Evolutionary conservation across 2,888 invertebrate species (phyloP), one percentile per base, ranked within the genome.

Genomic region (Drosophila kokeensis): DNA sequence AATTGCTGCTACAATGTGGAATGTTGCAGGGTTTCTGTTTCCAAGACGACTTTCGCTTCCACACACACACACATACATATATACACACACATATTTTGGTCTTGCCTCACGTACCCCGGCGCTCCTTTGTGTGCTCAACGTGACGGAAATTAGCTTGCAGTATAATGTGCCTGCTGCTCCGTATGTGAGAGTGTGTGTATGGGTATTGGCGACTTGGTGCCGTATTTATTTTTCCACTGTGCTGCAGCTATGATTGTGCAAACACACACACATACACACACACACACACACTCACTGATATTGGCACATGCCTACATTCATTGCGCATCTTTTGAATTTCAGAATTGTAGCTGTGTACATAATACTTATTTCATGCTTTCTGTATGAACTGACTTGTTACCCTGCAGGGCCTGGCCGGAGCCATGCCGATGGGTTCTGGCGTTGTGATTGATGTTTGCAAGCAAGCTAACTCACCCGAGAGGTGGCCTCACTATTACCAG

Each of bases 51-150:
- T 76, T 63, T 65, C 57, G n/a, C 57, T 57, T 40, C 40, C 34
- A 38, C 36, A 61, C 38, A 50, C 38, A 42, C 42, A 59, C 21
- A 64, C 34, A 45, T 29, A 61, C n/a, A 59, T 13, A 64, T 29
- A 45, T 29, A 58, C 24, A 53, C n/a, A 65, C 40, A 40, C 34
- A 49, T 66, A 63, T 68, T 71, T 55, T 76, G 66, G 63, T 66
- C 52, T 21, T 68, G 71, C 74, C 85, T 73, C 80, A 87, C 90
- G 86, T 87, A 73, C 76, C 72, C 64, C 73, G 84, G 73, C 76
- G 66, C 74, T 82, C 73, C 89, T 90, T 87, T 89, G 89, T 90
- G 76, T 87, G 87, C 87, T 78, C 87, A 90, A 87, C 90, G 87
- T 87, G 87, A 89, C 89, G 89, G 87, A 87, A 87, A 87, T 87